Evolutionary conservation across 2,797 vertebrate species (phyloP).

Genomic region (Hippoglossus hippoglossus): DNA sequence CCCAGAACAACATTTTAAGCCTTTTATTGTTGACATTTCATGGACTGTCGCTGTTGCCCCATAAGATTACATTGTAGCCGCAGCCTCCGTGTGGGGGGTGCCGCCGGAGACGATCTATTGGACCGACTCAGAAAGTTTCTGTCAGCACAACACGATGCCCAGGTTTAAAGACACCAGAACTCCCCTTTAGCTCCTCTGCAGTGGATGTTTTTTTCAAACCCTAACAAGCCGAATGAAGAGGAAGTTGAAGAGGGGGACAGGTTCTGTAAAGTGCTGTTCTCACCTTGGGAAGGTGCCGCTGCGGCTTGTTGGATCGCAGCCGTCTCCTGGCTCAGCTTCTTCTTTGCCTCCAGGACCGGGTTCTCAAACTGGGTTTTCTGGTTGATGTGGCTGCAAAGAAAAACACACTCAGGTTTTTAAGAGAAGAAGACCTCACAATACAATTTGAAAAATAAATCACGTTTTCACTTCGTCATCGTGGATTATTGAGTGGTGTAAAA

Average conservation of each 20-base stretch:
- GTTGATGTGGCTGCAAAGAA: conserved; percentile 90
- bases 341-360: conserved; percentile 96
- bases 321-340: conserved; percentile 84
- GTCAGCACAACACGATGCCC: no score
- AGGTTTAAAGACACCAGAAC: no score
- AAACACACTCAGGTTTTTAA: conserved; percentile 31
- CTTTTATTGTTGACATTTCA: no score
- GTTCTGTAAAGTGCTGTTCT: not conserved
- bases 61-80: no score
- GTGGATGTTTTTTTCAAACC: not conserved
- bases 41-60: no score
- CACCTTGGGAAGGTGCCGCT: conserved; percentile 80
- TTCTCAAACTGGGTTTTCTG: conserved; percentile 99
- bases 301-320: conserved; percentile 75
- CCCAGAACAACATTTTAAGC: no score
- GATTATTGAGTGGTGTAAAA: not conserved
- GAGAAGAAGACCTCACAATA: not conserved
- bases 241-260: not conserved
- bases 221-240: not conserved
- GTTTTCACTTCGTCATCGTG: not conserved
- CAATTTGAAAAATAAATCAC: no score
- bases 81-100: no score
- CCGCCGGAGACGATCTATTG: no score
- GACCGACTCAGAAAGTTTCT: no score
- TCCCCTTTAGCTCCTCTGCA: no score